Base-by-base conservation (phyloP, 2,113 vertebrate species). In the Gymnogyps californianus region DNA sequence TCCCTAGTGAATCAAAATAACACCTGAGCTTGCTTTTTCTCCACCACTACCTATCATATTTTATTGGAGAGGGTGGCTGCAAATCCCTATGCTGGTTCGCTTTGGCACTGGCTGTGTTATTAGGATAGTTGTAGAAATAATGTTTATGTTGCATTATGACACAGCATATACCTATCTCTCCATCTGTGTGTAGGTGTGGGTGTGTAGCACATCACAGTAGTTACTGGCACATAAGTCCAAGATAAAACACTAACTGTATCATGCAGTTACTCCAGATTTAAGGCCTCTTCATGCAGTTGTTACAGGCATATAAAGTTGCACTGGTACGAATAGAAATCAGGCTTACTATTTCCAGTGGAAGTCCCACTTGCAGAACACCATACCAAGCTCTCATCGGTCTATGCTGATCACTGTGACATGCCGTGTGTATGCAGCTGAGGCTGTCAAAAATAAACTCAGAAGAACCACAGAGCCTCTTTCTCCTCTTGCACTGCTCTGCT, bases 401-500 rank as follows among this genome's bases (percentile, higher is more conserved):
- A 2, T 92, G 89, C 92, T 89, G 77, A 84, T 97, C 95, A 83
- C 89, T 95, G 69, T 91, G 94, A 92, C 49, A 54, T 19, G 89
- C 93, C 28, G 4, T 93, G 70, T 94, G 81, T 94, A 74, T 34
- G 62, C 83, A 97, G 91, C 92, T 91, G 84, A 89, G 89, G 83
- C 91, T 95, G 87, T 87, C 84, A 83, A 24, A 94, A 8, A 13
- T 88, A 83, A 96, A 93, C 95, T 96, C 90, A 95, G 95, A 96
- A 96, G 94, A 96, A 96, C 96, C 92, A 96, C 92, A 94, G 90
- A 97, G 95, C 95, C 96, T 96, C 96, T 49, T 93, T 88, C 95
- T 96, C 52, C 49, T 94, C 90, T 97, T 90, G 87, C 92, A 90
- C 96, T 96, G 92, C 95, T 97, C 92, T 80, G 70, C 89, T 96